Evolutionary conservation across 2,888 invertebrate species (phyloP).

Genomic region (Neelides folsomi): DNA sequence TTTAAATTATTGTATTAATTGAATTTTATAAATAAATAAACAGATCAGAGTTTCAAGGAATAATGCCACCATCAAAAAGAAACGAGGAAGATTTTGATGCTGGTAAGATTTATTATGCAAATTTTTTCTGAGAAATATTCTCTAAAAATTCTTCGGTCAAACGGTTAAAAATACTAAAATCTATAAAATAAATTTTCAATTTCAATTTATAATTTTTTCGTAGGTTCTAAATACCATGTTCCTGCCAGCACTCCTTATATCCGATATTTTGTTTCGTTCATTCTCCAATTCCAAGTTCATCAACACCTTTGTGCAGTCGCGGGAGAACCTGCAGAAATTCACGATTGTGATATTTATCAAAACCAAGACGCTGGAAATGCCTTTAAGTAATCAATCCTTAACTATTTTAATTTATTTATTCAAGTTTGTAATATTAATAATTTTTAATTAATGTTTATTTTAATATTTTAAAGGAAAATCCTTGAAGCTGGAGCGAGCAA

Average conservation of each 20-base stretch:
- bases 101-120: too few relatives aligned
- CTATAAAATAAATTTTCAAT: too few relatives aligned
- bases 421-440: too few relatives aligned
- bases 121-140: too few relatives aligned
- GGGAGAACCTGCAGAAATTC: conserved; percentile 35
- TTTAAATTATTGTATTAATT: too few relatives aligned
- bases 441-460: too few relatives aligned
- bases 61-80: conserved; percentile 55
- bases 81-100: conserved; percentile 67
- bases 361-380: conserved; percentile 21
- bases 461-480: too few relatives aligned
- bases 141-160: too few relatives aligned
- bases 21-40: conserved; percentile 5
- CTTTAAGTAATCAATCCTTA: conserved; percentile 13
- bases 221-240: conserved; percentile 39
- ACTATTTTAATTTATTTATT: too few relatives aligned
- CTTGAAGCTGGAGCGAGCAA: conserved; percentile 36
- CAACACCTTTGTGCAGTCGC: conserved; percentile 39
- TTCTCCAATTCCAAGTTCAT: conserved; percentile 43
- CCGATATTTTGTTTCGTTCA: conserved; percentile 41
- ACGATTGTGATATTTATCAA: conserved; percentile 40
- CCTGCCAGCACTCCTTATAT: conserved; percentile 35
- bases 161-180: too few relatives aligned
- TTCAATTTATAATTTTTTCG: too few relatives aligned
- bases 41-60: conserved; percentile 42